phyloP scores from a whole-genome alignment of 2,113 vertebrate genomes.

The Sylvia atricapilla region DNA sequence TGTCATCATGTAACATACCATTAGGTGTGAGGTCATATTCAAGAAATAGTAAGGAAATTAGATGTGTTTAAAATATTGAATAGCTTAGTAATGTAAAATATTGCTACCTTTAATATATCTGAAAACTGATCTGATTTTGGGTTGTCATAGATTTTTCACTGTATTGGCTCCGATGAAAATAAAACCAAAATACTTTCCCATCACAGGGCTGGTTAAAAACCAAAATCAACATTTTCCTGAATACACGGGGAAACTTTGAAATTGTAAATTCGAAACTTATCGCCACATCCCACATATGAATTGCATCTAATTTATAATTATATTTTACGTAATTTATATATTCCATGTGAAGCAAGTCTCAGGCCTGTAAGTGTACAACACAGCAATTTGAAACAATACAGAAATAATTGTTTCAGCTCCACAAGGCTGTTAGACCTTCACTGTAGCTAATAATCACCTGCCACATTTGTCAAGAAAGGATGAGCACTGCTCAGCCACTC shows the following conservation, averaged over 20 bases:
- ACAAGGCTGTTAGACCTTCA: conserved; percentile 23
- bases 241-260: conserved; percentile 37
- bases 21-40: conserved; percentile 65
- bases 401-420: conserved; percentile 48
- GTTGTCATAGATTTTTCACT: conserved; percentile 38
- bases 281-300: neutral
- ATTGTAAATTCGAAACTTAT: conserved; percentile 45
- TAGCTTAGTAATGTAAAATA: conserved; percentile 64
- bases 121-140: conserved; percentile 51
- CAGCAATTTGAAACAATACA: conserved; percentile 45
- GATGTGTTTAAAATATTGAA: conserved; percentile 61
- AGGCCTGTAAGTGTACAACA: conserved; percentile 41
- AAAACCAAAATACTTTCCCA: conserved; percentile 54
- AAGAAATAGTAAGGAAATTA: conserved; percentile 66
- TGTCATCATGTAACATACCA: conserved; percentile 66
- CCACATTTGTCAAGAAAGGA: conserved; percentile 48
- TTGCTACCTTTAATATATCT: conserved; percentile 58
- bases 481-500: conserved; percentile 56
- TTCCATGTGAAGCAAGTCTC: conserved; percentile 58
- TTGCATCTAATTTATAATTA: conserved; percentile 11
- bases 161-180: conserved; percentile 52
- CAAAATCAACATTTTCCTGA: conserved; percentile 63
- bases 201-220: conserved; percentile 54
- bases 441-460: conserved; percentile 45
- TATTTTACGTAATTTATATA: conserved; percentile 2